A percentile compares a stretch with the other conserved stretches of the same genome.
Evolutionary conservation across 2,797 vertebrate species (phyloP).

Genomic region (Threskiornis aethiopicus): DNA sequence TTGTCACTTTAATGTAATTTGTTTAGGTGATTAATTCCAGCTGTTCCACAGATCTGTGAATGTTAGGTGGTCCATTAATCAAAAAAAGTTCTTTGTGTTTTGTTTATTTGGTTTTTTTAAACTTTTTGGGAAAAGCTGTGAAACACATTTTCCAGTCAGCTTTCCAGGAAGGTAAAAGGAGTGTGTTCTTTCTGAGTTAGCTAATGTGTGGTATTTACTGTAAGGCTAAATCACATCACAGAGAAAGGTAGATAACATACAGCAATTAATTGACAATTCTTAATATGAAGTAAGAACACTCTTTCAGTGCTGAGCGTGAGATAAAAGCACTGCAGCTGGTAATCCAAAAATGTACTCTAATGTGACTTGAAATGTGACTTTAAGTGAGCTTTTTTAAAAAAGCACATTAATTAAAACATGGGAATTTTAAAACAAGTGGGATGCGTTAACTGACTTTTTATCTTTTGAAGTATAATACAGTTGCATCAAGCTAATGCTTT

Average conservation of each 20-base stretch:
- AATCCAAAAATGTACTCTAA: neutral
- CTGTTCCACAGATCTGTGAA: neutral
- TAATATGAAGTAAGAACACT: neutral
- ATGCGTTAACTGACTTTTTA: neutral
- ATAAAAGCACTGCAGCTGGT: neutral
- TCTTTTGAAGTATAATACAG: neutral
- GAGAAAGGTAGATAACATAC: neutral
- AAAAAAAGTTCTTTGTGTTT: neutral
- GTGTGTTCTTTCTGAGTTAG: neutral
- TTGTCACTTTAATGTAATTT: neutral
- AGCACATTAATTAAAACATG: neutral
- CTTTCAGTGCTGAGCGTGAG: accelerated
- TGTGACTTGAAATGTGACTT: neutral
- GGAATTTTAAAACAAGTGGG: neutral
- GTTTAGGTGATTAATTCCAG: neutral
- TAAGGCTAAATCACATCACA: neutral
- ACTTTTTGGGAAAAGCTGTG: neutral
- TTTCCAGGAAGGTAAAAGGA: neutral
- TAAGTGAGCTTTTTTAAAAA: neutral
- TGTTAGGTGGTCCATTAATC: neutral
- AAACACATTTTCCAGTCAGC: neutral
- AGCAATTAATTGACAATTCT: neutral
- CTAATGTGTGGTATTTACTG: neutral
- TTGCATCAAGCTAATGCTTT: neutral
- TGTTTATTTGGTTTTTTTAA: neutral